Conservation (phyloP, 2,888 invertebrate genomes). For the Arge pagana region DNA sequence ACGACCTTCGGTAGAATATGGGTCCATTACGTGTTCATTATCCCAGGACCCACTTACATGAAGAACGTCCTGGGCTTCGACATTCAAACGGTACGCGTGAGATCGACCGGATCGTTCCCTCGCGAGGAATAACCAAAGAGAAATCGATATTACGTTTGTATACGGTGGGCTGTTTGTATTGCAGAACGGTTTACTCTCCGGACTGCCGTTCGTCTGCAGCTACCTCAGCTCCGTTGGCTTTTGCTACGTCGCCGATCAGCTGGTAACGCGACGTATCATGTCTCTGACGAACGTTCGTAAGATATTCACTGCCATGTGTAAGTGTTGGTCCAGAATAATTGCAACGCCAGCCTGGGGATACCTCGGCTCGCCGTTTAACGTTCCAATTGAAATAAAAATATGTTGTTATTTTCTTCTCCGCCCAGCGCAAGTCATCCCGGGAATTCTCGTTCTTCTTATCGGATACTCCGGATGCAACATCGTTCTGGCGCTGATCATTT, state of each 20-base stretch:
- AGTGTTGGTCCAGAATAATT: constrained; percentile 33
- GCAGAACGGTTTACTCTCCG: constrained; percentile 70
- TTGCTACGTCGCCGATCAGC: constrained; percentile 70
- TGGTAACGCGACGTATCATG: constrained; percentile 64
- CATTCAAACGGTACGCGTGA: constrained; percentile 67
- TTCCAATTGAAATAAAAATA: neutral
- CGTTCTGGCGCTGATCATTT: constrained; percentile 64
- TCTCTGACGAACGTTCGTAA: constrained; percentile 69
- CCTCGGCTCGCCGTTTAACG: neutral
- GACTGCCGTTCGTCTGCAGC: constrained; percentile 72
- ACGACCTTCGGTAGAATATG: constrained; percentile 78
- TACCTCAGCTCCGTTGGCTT: constrained; percentile 73
- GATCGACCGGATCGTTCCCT: too few relatives aligned
- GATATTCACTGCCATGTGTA: constrained; percentile 68
- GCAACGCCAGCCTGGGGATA: neutral
- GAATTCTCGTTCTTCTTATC: constrained; percentile 66
- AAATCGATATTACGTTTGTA: neutral
- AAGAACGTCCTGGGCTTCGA: constrained; percentile 70
- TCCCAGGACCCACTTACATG: constrained; percentile 73
- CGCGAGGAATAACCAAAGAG: too few relatives aligned
- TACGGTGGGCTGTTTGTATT: constrained; percentile 35
- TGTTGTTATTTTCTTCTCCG: neutral
- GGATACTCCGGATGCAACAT: constrained; percentile 69
- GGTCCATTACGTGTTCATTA: constrained; percentile 75
- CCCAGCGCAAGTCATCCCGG: constrained; percentile 72